These are phyloP conservation scores for Lepus townsendii DNA, from an alignment of 2,797 vertebrate genomes.

Conservation along the genomic window DNA sequence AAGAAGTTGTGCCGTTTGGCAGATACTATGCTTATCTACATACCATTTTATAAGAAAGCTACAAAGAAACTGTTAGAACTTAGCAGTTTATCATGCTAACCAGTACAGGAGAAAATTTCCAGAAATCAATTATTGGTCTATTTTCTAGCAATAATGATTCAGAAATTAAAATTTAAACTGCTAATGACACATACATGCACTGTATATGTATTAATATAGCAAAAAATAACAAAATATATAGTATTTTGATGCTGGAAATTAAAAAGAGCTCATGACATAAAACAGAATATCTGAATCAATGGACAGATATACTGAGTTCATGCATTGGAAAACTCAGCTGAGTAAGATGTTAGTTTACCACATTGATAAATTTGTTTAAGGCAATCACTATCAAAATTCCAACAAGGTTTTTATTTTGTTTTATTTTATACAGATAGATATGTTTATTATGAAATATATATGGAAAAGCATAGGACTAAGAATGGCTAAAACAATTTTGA, in stretches of 20 bases:
- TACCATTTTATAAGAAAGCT: neutral
- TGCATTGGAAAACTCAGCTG: neutral
- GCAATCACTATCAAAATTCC: neutral
- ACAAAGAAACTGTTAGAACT: neutral
- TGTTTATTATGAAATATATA: neutral
- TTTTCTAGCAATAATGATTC: neutral
- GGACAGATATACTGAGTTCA: neutral
- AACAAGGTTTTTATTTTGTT: neutral
- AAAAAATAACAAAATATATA: neutral
- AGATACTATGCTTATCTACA: neutral
- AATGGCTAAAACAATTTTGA: neutral
- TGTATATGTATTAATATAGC: neutral
- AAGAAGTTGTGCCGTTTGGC: neutral
- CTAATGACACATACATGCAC: neutral
- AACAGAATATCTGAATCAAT: neutral
- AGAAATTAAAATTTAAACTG: neutral
- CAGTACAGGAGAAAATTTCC: neutral
- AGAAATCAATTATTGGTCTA: neutral
- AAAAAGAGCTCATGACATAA: neutral
- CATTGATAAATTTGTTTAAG: neutral
- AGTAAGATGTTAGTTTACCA: neutral
- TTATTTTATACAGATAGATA: neutral
- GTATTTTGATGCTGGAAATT: neutral
- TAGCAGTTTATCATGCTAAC: neutral
- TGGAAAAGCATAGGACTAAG: neutral